A percentile compares a stretch with the other conserved stretches of the same genome.
Evolutionary conservation across 2,113 vertebrate genomes (phyloP).

Genomic region (Myxocyprinus asiaticus): DNA sequence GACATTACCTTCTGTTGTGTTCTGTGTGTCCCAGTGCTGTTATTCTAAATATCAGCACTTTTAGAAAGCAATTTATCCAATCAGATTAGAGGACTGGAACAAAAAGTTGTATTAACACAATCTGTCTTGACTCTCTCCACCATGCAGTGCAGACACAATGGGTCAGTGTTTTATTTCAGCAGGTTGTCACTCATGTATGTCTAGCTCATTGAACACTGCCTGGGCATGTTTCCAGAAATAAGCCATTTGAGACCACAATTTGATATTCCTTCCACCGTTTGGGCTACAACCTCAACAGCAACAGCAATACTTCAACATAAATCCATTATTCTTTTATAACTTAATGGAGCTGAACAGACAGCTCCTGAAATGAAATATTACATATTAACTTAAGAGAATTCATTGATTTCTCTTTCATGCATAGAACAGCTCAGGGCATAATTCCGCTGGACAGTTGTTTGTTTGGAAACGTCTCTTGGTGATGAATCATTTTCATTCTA

Average conservation of each 20-base stretch:
- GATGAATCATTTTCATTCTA: background rate
- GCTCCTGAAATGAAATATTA: slow-evolving; percentile 39
- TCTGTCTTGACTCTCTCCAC: background rate
- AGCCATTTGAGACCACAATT: slow-evolving; percentile 34
- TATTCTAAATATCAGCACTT: too few relatives aligned
- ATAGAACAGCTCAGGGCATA: background rate
- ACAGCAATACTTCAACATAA: slow-evolving; percentile 40
- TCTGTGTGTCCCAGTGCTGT: too few relatives aligned
- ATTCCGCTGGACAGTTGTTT: too few relatives aligned
- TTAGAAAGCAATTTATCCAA: too few relatives aligned
- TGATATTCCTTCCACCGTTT: slow-evolving; percentile 29
- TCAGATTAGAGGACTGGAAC: too few relatives aligned
- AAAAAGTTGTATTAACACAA: background rate
- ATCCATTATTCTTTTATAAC: slow-evolving; percentile 35
- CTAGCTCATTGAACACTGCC: slow-evolving; percentile 17
- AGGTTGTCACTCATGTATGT: slow-evolving; percentile 53
- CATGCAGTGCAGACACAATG: background rate
- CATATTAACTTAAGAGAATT: slow-evolving; percentile 41
- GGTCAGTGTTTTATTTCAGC: slow-evolving; percentile 48
- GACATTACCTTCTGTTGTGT: too few relatives aligned
- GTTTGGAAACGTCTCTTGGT: too few relatives aligned
- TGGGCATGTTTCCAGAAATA: slow-evolving; percentile 48
- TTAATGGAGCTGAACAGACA: slow-evolving; percentile 35
- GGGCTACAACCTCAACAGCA: slow-evolving; percentile 1
- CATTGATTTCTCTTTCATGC: slow-evolving; percentile 34